Evolutionary conservation across 2,888 invertebrate genomes (phyloP), one percentile per base, ranked within the genome.

Genomic region (Mythimna lalbum): DNA sequence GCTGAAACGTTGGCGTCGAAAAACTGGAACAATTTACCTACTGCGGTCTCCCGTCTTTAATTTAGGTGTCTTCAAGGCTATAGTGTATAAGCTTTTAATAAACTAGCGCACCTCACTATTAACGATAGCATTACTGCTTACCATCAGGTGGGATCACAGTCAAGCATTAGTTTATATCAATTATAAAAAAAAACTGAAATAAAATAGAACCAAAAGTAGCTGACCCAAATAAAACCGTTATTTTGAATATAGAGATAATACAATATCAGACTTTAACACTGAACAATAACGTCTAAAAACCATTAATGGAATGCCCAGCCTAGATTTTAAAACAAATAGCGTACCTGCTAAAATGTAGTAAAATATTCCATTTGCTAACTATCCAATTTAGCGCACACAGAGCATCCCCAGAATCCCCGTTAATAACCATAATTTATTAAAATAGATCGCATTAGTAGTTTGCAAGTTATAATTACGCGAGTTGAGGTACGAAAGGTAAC

Each of bases 401-500:
- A 67, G 36, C 31, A 23, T 71, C 39, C 23, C 50, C 31, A 49
- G 36, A 21, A 69, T 63, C n/a, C 62, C 39, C 27, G 60, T 52
- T 57, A 50, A 50, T 61, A 66, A 69, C 47, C 27, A 55, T 78
- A 68, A 82, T 81, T 81, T 81, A 83, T 83, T 81, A 70, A 82
- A 82, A 78, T 66, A 73, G 50, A 57, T 57, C 60, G 39, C 63
- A 75, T 69, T 78, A 73, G 65, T 78, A 73, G 78, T 81, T 75
- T 17, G 53, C 70, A 82, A 83, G 75, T 82, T 83, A 81, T 82
- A 83, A 83, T 83, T 81, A 73, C 75, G 31, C 60, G 36, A 50
- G 70, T 2, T 23, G 63, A 63, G 64, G 56, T 55, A 39, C 21
- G 27, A 67, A 21, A 21, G 43, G 12, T n/a, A 2, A 5, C 50